phyloP scores from a whole-genome alignment of 2,113 vertebrate genomes.

The Marmota monax region DNA sequence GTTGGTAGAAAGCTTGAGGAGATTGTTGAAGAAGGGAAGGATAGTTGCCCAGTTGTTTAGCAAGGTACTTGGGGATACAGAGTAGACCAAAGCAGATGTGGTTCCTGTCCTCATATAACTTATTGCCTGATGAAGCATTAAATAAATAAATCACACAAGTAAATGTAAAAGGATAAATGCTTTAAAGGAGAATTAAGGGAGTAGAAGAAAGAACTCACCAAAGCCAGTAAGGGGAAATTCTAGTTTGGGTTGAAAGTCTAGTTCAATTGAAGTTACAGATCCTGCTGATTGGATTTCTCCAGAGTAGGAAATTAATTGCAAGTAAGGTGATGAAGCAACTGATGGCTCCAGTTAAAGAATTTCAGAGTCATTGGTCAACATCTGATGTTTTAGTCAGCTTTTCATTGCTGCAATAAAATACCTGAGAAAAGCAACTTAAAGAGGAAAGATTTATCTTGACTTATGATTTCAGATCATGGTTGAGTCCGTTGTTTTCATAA shows the following conservation, averaged over 20 bases:
- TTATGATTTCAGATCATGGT: too few species aligned
- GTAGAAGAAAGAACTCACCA: neutral
- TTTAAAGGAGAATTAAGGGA: neutral
- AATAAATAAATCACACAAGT: neutral
- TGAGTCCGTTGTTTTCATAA: too few species aligned
- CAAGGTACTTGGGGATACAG: neutral
- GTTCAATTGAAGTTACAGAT: neutral
- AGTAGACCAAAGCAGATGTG: neutral
- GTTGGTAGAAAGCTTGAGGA: neutral
- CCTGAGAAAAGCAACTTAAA: too few species aligned
- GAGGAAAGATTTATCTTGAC: too few species aligned
- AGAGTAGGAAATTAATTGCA: neutral
- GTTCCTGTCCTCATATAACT: neutral
- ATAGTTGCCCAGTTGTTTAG: neutral
- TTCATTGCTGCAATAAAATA: too few species aligned
- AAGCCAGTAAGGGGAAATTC: neutral
- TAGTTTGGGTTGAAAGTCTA: neutral
- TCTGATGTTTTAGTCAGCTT: too few species aligned
- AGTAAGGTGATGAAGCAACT: neutral
- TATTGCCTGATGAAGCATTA: neutral
- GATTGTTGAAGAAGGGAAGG: neutral
- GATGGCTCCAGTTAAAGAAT: neutral
- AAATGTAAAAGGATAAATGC: neutral
- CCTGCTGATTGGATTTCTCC: neutral
- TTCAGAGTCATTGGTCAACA: neutral